phyloP scores from a whole-genome alignment of 1,140 invertebrate species.

The Ectropis grisescens region DNA sequence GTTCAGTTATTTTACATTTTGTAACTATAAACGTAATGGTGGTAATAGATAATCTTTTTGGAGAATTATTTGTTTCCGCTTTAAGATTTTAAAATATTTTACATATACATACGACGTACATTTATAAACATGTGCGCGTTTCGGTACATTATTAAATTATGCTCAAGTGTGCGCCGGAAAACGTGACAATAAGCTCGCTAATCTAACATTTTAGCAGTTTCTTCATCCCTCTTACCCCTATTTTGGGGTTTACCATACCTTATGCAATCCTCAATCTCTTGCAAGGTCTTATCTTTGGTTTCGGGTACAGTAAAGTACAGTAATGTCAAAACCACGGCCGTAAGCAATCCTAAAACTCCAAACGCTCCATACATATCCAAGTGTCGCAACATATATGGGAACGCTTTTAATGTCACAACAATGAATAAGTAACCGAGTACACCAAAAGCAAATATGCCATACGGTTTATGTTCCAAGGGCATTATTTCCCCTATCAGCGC shows the following conservation, averaged over 20 bases:
- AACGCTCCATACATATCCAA: slow-evolving; percentile 39
- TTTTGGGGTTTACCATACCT: slow-evolving; percentile 16
- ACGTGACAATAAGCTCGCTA: too few relatives aligned
- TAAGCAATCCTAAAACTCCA: slow-evolving; percentile 23
- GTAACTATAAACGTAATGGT: too few relatives aligned
- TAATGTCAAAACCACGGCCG: slow-evolving; percentile 16
- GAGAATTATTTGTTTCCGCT: too few relatives aligned
- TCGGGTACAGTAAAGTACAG: slow-evolving; percentile 39
- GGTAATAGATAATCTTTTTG: too few relatives aligned
- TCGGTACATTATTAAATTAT: too few relatives aligned
- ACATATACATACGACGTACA: too few relatives aligned
- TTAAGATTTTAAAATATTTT: too few relatives aligned
- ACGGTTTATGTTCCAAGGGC: slow-evolving; percentile 13
- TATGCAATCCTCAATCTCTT: slow-evolving; percentile 46
- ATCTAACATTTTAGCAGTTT: too few relatives aligned
- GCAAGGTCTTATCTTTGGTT: slow-evolving; percentile 41
- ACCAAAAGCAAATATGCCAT: background rate
- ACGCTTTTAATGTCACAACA: background rate
- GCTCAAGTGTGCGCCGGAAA: too few relatives aligned
- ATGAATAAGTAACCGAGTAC: background rate
- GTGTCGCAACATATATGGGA: slow-evolving; percentile 17
- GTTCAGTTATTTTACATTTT: too few relatives aligned
- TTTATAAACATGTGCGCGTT: too few relatives aligned
- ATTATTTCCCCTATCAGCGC: slow-evolving; percentile 39
- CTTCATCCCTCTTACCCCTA: too few relatives aligned